Conservation (phyloP, 1,140 invertebrate genomes). For the Lordiphosa clarofinis region DNA sequence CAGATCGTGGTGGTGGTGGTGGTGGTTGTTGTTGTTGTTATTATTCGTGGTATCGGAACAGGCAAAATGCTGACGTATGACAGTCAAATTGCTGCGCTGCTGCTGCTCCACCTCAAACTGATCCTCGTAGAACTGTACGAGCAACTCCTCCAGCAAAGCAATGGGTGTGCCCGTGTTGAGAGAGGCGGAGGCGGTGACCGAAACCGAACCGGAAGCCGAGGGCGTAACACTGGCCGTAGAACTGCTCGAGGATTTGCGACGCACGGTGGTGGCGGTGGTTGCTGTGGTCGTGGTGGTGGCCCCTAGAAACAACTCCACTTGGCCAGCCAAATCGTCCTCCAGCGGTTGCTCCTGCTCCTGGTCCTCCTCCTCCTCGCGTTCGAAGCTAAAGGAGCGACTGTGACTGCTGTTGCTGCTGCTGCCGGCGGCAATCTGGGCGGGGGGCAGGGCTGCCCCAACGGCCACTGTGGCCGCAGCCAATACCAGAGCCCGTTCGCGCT, state of each 20-base stretch:
- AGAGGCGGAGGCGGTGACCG: conserved; percentile 42
- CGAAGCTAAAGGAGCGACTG: conserved; percentile 19
- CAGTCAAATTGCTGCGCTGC: conserved; percentile 42
- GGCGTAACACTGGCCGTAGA: conserved; percentile 32
- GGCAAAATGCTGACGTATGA: conserved; percentile 21
- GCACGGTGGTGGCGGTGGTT: conserved; percentile 30
- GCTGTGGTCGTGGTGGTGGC: neutral
- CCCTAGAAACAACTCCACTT: conserved; percentile 1
- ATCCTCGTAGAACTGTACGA: conserved; percentile 75
- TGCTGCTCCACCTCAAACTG: conserved; percentile 43
- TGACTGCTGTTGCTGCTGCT: conserved; percentile 21
- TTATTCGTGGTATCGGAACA: conserved; percentile 4
- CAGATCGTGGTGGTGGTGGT: conserved; percentile 18
- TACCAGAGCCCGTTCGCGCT: conserved; percentile 49
- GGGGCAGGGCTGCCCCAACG: conserved; percentile 35
- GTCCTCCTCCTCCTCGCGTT: conserved; percentile 33
- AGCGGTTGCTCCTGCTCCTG: too few species aligned
- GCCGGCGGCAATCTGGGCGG: conserved; percentile 1
- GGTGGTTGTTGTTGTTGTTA: conserved; percentile 13
- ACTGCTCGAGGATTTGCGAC: conserved; percentile 39
- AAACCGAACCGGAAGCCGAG: conserved; percentile 38
- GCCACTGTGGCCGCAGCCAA: conserved; percentile 58
- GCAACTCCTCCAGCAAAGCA: conserved; percentile 64
- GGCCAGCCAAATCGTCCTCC: conserved; percentile 18
- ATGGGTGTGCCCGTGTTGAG: conserved; percentile 43